Conservation (phyloP, 1,140 invertebrate genomes). For the Rhopalosiphum padi region DNA sequence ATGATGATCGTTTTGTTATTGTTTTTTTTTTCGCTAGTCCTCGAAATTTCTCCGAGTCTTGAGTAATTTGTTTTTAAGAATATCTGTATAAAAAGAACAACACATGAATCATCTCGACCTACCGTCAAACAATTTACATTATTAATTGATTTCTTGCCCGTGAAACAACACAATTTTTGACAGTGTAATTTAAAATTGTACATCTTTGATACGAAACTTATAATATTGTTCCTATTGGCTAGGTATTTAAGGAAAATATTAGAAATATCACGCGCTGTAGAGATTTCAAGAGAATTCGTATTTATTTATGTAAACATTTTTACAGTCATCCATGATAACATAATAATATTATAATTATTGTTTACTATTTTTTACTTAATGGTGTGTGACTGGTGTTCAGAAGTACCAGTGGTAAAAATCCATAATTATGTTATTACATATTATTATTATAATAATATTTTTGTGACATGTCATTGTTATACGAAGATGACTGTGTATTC, state of each 20-base stretch:
- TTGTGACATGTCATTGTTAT: background rate
- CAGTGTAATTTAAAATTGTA: background rate
- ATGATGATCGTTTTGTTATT: background rate
- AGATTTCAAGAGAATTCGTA: background rate
- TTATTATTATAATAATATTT: constrained; percentile 11
- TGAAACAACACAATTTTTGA: background rate
- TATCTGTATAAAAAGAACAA: background rate
- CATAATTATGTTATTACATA: background rate
- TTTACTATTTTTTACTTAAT: background rate
- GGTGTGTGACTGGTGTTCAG: background rate
- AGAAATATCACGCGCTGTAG: background rate
- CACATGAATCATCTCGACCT: background rate
- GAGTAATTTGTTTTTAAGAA: background rate
- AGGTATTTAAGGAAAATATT: background rate
- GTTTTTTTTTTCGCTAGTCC: background rate
- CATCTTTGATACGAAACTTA: no score
- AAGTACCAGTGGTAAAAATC: background rate
- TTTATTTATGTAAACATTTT: background rate
- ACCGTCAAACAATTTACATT: background rate
- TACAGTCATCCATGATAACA: background rate
- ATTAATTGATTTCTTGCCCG: background rate
- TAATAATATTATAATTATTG: background rate
- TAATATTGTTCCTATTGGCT: background rate
- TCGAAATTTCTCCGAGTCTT: background rate
- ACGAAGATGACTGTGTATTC: background rate